Conservation (phyloP, 2,888 invertebrate genomes). For the Drosophila engyochracea region DNA sequence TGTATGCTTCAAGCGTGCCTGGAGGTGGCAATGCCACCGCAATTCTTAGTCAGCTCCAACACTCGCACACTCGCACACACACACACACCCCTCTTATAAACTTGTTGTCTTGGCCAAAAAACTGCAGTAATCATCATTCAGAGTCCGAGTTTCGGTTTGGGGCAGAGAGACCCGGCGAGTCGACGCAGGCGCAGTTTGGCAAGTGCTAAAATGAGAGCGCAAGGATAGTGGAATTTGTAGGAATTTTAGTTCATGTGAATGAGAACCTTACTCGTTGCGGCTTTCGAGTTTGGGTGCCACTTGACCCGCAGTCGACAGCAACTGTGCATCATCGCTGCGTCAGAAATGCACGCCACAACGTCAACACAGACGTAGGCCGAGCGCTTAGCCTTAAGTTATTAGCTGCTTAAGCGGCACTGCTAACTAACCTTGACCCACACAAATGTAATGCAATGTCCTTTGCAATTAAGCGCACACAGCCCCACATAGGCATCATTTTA, state of each 20-base stretch:
- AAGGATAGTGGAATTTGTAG: background rate
- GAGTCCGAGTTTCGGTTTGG: background rate
- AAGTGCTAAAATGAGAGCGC: constrained; percentile 55
- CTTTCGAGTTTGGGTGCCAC: constrained; percentile 57
- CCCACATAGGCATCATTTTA: constrained; percentile 9
- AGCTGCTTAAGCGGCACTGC: background rate
- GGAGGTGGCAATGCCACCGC: constrained; percentile 23
- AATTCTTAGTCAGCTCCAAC: constrained; percentile 48
- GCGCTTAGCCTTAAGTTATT: constrained; percentile 38
- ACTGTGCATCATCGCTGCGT: constrained; percentile 53
- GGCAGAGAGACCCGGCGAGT: background rate
- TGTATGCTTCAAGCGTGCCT: constrained; percentile 46
- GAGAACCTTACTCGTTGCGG: constrained; percentile 49
- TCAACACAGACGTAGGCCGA: background rate
- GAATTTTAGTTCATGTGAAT: constrained; percentile 52
- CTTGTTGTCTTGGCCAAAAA: constrained; percentile 42
- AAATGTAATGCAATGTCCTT: constrained; percentile 2
- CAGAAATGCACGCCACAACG: constrained; percentile 34
- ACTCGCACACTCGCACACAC: background rate
- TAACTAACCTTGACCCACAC: constrained; percentile 38
- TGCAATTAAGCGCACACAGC: background rate
- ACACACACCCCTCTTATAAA: constrained; percentile 12
- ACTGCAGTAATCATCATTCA: constrained; percentile 47
- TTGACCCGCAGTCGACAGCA: constrained; percentile 65
- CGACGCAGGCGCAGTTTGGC: constrained; percentile 54